These are phyloP conservation scores for Anodontia alba DNA, from an alignment of 2,888 invertebrate species.

Conservation along the genomic window DNA sequence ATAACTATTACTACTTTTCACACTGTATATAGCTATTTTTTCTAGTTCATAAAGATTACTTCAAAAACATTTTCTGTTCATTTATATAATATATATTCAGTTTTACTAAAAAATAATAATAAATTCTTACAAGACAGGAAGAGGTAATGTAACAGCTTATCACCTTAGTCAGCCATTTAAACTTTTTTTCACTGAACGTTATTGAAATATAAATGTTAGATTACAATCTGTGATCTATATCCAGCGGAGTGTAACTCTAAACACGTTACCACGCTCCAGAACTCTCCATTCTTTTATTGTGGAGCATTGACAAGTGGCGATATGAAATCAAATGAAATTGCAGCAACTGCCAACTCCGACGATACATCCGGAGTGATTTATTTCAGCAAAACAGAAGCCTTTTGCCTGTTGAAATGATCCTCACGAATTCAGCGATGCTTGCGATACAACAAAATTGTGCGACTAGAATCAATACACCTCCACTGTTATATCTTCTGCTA, in stretches of 20 bases:
- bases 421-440: slow-evolving; percentile 8
- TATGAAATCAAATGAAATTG: slow-evolving; percentile 13
- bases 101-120: too few relatives aligned
- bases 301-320: slow-evolving; percentile 9
- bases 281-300: background rate
- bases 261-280: background rate
- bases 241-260: background rate
- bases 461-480: background rate
- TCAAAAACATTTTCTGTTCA: too few relatives aligned
- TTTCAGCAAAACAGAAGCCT: slow-evolving; percentile 13
- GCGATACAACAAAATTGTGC: slow-evolving; percentile 12
- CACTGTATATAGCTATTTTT: too few relatives aligned
- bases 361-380: slow-evolving; percentile 21
- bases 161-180: background rate
- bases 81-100: too few relatives aligned
- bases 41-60: too few relatives aligned
- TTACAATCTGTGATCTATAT: background rate
- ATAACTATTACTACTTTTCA: too few relatives aligned
- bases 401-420: slow-evolving; percentile 12
- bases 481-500: background rate
- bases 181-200: background rate
- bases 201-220: background rate
- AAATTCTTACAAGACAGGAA: too few relatives aligned
- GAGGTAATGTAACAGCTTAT: too few relatives aligned
- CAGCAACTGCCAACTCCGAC: slow-evolving; percentile 5